These are phyloP conservation scores for Lydus trimaculatus DNA, from an alignment of 2,888 invertebrate species.

Conservation along the genomic window DNA sequence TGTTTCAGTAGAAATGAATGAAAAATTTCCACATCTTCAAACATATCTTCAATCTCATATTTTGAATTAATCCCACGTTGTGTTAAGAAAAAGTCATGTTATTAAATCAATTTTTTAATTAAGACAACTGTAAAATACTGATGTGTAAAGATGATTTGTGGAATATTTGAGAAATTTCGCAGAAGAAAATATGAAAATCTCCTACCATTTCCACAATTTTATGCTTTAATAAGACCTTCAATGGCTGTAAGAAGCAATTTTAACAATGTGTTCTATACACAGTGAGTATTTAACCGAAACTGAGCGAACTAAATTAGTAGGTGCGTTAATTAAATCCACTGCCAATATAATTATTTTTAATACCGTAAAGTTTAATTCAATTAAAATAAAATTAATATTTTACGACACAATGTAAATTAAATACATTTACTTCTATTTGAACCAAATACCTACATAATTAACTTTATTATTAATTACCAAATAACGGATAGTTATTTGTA, in stretches of 20 bases:
- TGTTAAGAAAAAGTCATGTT: too few species aligned
- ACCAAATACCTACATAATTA: conserved; percentile 1
- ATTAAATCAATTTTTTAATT: too few species aligned
- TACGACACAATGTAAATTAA: not conserved
- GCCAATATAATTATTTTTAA: not conserved
- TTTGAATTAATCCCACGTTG: too few species aligned
- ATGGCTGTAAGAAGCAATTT: too few species aligned
- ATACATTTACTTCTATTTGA: not conserved
- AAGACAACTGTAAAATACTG: not conserved
- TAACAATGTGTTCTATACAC: not conserved
- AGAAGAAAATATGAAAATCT: too few species aligned
- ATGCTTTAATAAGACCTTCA: too few species aligned
- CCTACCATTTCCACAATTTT: too few species aligned
- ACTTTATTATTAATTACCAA: not conserved
- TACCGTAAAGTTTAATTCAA: not conserved
- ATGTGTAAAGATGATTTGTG: too few species aligned
- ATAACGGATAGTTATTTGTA: not conserved
- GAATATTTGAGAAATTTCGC: too few species aligned
- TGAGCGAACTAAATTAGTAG: not conserved
- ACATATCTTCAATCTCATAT: not conserved
- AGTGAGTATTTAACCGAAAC: not conserved
- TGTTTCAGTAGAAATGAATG: too few species aligned
- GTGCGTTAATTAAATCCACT: conserved; percentile 3
- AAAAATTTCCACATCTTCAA: not conserved
- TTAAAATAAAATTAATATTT: not conserved